Percentiles rank a stretch among this genome's conserved stretches.
phyloP scores from a whole-genome alignment of 2,888 invertebrate species.

The Cosmia pyralina region DNA sequence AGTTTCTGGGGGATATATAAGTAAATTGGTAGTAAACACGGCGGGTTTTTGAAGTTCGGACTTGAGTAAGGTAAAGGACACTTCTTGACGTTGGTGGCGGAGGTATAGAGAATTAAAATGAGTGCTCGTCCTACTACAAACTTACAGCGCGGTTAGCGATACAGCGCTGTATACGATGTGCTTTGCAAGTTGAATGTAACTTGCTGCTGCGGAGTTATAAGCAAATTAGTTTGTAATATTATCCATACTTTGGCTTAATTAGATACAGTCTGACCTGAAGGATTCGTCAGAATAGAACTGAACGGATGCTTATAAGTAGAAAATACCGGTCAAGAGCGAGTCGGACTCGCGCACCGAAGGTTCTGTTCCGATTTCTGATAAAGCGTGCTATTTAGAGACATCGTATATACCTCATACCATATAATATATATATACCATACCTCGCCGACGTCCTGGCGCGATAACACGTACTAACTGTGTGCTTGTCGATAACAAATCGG shows the following conservation, averaged over 20 bases:
- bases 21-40: slow-evolving; percentile 68
- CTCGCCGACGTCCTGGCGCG: no score
- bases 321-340: no score
- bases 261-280: not conserved
- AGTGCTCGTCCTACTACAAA: slow-evolving; percentile 55
- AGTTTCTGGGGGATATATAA: slow-evolving; percentile 9
- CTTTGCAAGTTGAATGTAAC: slow-evolving; percentile 2
- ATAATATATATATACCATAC: no score
- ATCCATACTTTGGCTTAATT: not conserved
- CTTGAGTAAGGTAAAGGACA: slow-evolving; percentile 87
- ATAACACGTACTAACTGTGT: no score
- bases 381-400: no score
- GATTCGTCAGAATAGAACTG: not conserved
- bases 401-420: no score
- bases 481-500: no score
- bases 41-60: slow-evolving; percentile 86
- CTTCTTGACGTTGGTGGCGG: slow-evolving; percentile 73
- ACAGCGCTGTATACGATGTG: slow-evolving; percentile 1
- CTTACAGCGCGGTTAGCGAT: slow-evolving; percentile 49
- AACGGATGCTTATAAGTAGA: no score
- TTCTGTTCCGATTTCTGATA: no score
- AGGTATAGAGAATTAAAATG: slow-evolving; percentile 69
- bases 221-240: not conserved
- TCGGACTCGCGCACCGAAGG: no score
- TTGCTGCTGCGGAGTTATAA: not conserved